Base-by-base conservation (phyloP, 2,113 vertebrate genomes). In the Holacanthus passer region DNA sequence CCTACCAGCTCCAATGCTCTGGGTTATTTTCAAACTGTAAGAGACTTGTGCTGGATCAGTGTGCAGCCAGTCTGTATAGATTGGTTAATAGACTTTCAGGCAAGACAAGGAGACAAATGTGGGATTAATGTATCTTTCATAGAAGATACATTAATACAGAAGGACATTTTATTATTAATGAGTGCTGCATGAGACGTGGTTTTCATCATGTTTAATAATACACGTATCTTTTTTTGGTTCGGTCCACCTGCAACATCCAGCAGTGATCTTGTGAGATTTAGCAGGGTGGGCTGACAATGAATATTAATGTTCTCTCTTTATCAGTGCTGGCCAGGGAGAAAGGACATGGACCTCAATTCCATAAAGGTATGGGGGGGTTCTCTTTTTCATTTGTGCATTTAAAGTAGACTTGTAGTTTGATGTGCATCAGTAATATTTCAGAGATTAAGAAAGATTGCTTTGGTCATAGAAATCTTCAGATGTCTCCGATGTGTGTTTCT, bases 311-410 rank as follows among this genome's bases (percentile, higher is more conserved):
- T 82, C 74, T 92, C 56, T 92, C 83, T 93, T 79, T 60, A 83
- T 91, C 82, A 99, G 98, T 94, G 93, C 80, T 94, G 87, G 91
- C 95, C 96, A 39, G 92, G 89, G 81, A 94, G 93, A 87, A 94
- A 83, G 66, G 89, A 87, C 19, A 43, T 95, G 72, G 93, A 97
- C 85, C 84, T 97, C 67, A 90, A 41, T 73, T 93, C 94, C 82
- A 96, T 99, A 92, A 96, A 94, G 97, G 98, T 99, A 97, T 2
- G 55, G 50, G 14, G 6, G n/a, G 12, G n/a, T n/a, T 64, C 45
- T 76, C 22, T 22, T 70, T 85, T 83, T 82, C 3, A 22, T 81
- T 83, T 60, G 32, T 63, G 50, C 73, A 72, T 82, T 70, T 48
- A 6, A 77, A 60, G 73, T 60, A 39, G 13, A 69, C 35, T 70